Evolutionary conservation across 1,140 invertebrate species (phyloP), one percentile per base, ranked within the genome.

Genomic region (Melitaea cinxia): DNA sequence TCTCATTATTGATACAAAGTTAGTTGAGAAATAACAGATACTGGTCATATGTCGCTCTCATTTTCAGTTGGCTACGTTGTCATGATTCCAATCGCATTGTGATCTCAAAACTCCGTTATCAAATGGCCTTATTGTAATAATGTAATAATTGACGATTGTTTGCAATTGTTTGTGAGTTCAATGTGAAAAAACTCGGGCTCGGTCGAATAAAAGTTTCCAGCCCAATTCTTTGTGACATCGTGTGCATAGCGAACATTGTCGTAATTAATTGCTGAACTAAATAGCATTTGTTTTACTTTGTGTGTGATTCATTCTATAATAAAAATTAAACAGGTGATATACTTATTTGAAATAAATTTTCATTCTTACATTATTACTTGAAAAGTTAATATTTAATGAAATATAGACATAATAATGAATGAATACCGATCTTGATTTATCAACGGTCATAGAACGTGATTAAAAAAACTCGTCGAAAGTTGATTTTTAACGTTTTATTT

Each of bases 181-280:
- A 82, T 85, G 80, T 87, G 80, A 85, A 83, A 83, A 82, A 80
- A 75, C 75, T 58, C 60, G 64, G 65, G 66, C 42, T 58, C 9
- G 65, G 73, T 72, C 71, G 73, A 70, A 72, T 69, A 71, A 70
- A 68, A 80, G 74, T 87, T 84, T 85, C 81, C 82, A 77, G 65
- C 81, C 81, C 74, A 81, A 70, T 87, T 85, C 77, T 65, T 76
- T 68, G 70, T 71, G 77, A 6, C 65, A 73, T 82, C 72, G 68
- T 62, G 56, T 65, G 61, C 26, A 72, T 67, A 72, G 39, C 39
- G 56, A 68, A 55, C 50, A 64, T 68, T 74, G 67, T 73, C 70
- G 77, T 72, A 83, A 80, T 72, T 61, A 67, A 72, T 78, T 82
- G 75, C 78, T 63, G 75, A 76, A 74, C 67, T 71, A 63, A 62